Conservation (phyloP, 2,888 invertebrate genomes). For the Drosophila barbarae region DNA sequence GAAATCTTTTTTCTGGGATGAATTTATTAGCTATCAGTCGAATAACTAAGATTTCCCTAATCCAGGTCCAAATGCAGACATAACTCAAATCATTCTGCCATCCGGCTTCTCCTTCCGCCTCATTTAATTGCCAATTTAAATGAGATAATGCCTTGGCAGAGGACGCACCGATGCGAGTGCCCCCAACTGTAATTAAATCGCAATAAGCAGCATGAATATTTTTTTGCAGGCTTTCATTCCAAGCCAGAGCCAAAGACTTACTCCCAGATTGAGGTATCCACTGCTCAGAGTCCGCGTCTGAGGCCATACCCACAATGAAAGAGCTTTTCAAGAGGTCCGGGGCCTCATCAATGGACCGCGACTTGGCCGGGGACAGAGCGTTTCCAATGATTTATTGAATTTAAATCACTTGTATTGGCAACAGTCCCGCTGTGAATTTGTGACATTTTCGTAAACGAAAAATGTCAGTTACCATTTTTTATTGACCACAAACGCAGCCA, state of each 20-base stretch:
- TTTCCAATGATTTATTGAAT: conserved; percentile 78
- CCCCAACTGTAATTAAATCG: conserved; percentile 72
- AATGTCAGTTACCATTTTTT: conserved; percentile 79
- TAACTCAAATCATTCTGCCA: conserved; percentile 8
- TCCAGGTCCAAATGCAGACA: conserved; percentile 6
- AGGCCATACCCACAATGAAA: conserved; percentile 15
- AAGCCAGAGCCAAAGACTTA: conserved; percentile 15
- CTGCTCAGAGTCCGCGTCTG: background rate
- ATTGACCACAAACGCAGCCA: conserved; percentile 55
- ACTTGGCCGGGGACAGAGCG: conserved; percentile 46
- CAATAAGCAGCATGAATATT: conserved; percentile 44
- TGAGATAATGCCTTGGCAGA: conserved; percentile 45
- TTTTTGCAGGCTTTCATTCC: conserved; percentile 44
- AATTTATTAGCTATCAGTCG: background rate
- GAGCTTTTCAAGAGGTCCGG: conserved; percentile 36
- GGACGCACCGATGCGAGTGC: conserved; percentile 13
- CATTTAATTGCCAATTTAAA: conserved; percentile 70
- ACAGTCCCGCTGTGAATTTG: conserved; percentile 79
- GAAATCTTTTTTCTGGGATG: background rate
- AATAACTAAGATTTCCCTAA: background rate
- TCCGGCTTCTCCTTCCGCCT: background rate
- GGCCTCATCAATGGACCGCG: conserved; percentile 63
- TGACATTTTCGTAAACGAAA: conserved; percentile 79
- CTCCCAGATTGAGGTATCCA: conserved; percentile 30
- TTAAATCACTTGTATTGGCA: conserved; percentile 79